These are phyloP conservation scores for Apantesis nais DNA, from an alignment of 2,888 invertebrate genomes.

Conservation along the genomic window DNA sequence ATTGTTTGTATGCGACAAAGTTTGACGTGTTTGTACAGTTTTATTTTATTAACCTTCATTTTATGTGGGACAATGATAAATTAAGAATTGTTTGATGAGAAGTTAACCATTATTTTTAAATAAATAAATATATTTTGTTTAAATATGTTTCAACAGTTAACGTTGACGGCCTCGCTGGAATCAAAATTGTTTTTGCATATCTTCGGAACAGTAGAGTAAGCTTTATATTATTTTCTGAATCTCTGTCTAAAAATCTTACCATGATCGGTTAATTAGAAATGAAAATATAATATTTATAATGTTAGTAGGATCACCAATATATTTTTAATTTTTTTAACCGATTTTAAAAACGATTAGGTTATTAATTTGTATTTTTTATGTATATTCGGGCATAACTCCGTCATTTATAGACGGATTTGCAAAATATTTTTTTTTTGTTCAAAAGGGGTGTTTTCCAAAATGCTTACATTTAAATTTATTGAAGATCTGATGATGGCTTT, in stretches of 20 bases:
- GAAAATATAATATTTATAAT: background rate
- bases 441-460: too few species aligned
- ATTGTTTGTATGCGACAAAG: constrained; percentile 39
- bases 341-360: too few species aligned
- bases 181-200: background rate
- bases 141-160: background rate
- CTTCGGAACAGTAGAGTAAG: background rate
- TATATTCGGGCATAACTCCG: too few species aligned
- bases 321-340: too few species aligned
- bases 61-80: constrained; percentile 38
- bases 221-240: too few species aligned
- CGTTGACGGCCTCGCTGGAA: background rate
- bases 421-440: too few species aligned
- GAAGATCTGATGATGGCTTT: too few species aligned
- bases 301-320: background rate
- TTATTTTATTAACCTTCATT: constrained; percentile 32
- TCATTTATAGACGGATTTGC: too few species aligned
- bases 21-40: constrained; percentile 48
- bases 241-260: too few species aligned
- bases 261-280: too few species aligned
- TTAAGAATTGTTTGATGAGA: constrained; percentile 9
- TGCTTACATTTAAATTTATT: too few species aligned
- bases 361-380: too few species aligned
- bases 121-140: constrained; percentile 1
- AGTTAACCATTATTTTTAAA: constrained; percentile 1